Conservation (phyloP, 2,888 invertebrate genomes). For the Brassicogethes aeneus region DNA sequence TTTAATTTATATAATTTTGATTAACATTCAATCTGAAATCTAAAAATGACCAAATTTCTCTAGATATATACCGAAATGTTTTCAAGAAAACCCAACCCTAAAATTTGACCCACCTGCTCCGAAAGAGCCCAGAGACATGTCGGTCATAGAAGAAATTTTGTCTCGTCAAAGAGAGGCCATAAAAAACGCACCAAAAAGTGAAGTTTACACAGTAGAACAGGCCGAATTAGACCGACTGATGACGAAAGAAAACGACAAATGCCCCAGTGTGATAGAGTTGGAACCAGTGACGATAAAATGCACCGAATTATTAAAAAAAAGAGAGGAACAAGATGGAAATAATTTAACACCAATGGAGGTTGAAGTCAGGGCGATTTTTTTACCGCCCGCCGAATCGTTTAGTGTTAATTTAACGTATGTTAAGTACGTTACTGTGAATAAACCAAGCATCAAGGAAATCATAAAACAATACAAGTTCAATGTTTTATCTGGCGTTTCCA, state of each 20-base stretch:
- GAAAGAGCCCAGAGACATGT: constrained; percentile 4
- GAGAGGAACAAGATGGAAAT: neutral
- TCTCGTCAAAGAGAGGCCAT: constrained; percentile 11
- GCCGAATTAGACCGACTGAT: neutral
- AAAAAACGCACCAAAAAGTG: neutral
- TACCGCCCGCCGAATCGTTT: neutral
- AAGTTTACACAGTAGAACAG: neutral
- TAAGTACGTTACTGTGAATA: neutral
- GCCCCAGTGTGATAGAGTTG: neutral
- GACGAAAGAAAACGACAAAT: neutral
- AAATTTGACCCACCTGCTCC: constrained; percentile 7
- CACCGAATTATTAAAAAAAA: neutral
- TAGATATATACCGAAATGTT: constrained; percentile 22
- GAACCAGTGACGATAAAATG: neutral
- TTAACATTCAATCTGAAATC: too few relatives aligned
- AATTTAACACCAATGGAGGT: neutral
- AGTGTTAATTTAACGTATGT: neutral
- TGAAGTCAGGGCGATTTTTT: neutral
- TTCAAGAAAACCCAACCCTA: constrained; percentile 7
- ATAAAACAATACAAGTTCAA: neutral
- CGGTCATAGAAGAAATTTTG: constrained; percentile 14
- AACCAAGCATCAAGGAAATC: neutral
- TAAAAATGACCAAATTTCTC: too few relatives aligned
- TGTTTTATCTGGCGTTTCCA: neutral
- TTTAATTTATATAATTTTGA: too few relatives aligned